Base-by-base conservation (phyloP, 2,113 vertebrate species). In the Marcusenius ussheri region DNA sequence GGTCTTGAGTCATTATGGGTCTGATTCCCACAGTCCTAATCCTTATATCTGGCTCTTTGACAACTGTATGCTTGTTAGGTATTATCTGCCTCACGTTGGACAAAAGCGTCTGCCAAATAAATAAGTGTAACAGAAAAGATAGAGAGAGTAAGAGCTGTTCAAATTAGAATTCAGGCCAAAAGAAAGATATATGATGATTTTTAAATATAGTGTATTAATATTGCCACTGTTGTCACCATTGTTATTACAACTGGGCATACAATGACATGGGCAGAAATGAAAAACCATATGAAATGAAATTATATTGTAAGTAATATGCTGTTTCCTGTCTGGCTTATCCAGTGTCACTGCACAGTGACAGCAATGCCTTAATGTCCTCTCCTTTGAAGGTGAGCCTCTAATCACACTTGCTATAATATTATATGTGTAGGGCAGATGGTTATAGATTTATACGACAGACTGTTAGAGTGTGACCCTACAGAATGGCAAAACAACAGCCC, bases 391-490 rank as follows among this genome's bases (percentile, higher is more conserved):
- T 17, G 74, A 35, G 35, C 35, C 11, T 80, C 15, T 42, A 80
- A 80, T 80, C 35, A 42, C 74, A 39, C 74, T 80, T 15, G 35
- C 31, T 80, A 80, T 80, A 80, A 80, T 80, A 80, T 80, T 42
- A 80, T 80, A 80, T 80, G 74, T 77, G 35, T 17, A 80, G 74
- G 74, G 74, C 74, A 80, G 74, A 80, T 80, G 74, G 74, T 39
- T 80, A 80, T 19, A 80, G 35, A 39, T 80, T 80, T 80, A 80
- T 42, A 80, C 13, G 35, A 19, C 74, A 42, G 35, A 80, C 31
- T 80, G 35, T 80, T 80, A 80, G 11, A 39, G 35, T 42, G 74
- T 19, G 74, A 39, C 31, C 74, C 74, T 80, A 80, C 35, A 42
- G 74, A 80, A 80, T 2, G 74, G 13, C 35, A 80, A 80, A 39